phyloP scores from a whole-genome alignment of 2,888 invertebrate genomes.

The Drosophila sordidula region DNA sequence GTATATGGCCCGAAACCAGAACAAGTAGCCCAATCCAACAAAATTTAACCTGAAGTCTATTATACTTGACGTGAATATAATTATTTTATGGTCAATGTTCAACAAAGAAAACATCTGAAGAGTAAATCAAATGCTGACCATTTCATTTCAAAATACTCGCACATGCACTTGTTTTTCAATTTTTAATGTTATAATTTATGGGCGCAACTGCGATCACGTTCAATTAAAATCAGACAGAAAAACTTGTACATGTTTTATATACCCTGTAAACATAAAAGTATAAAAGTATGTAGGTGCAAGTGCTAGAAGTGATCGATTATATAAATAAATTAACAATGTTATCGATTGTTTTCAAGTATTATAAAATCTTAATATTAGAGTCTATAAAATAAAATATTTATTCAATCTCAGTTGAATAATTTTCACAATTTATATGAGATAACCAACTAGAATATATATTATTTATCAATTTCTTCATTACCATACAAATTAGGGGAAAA shows the following conservation, averaged over 20 bases:
- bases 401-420: too few species aligned
- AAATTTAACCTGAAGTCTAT: conserved; percentile 22
- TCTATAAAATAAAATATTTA: too few species aligned
- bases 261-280: conserved; percentile 19
- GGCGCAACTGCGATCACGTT: conserved; percentile 42
- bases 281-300: neutral
- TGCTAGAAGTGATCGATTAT: neutral
- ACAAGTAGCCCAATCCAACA: conserved; percentile 1
- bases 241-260: conserved; percentile 37
- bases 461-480: too few species aligned
- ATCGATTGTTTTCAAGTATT: too few species aligned
- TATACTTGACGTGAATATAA: conserved; percentile 20
- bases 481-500: too few species aligned
- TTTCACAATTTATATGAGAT: too few species aligned
- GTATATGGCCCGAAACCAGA: conserved; percentile 13
- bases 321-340: neutral
- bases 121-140: conserved; percentile 46
- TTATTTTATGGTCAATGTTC: conserved; percentile 32
- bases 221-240: conserved; percentile 43
- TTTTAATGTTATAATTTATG: conserved; percentile 67
- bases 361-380: too few species aligned
- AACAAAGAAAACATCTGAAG: conserved; percentile 45
- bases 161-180: conserved; percentile 46
- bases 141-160: conserved; percentile 49
- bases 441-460: too few species aligned